phyloP scores from a whole-genome alignment of 2,113 vertebrate species.

The Tachysurus vachellii region DNA sequence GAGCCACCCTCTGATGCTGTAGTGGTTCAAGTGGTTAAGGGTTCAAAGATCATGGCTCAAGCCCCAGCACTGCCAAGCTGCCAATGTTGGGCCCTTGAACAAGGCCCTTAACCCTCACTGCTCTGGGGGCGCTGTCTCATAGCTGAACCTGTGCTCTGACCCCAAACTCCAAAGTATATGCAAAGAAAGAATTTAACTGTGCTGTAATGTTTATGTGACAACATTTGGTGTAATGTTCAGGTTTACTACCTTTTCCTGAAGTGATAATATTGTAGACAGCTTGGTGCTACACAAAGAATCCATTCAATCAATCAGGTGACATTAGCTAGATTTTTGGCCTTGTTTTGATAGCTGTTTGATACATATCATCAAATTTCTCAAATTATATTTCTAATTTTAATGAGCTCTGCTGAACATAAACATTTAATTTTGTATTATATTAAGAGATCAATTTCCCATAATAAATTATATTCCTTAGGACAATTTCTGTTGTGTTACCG shows the following conservation, averaged over 20 bases:
- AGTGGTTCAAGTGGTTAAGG: too few relatives aligned
- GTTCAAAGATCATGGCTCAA: too few relatives aligned
- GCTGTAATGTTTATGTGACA: too few relatives aligned
- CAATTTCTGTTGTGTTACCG: not conserved
- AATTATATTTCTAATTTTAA: not conserved
- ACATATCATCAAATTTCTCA: too few relatives aligned
- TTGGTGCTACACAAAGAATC: not conserved
- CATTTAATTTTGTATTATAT: not conserved
- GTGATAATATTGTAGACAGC: not conserved
- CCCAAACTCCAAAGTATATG: too few relatives aligned
- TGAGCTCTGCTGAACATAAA: not conserved
- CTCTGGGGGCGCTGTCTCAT: too few relatives aligned
- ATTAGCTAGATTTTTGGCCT: not conserved
- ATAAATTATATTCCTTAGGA: not conserved
- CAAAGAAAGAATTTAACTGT: too few relatives aligned
- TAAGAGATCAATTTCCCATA: not conserved
- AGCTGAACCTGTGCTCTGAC: too few relatives aligned
- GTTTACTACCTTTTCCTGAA: constrained; percentile 1
- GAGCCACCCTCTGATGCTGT: too few relatives aligned
- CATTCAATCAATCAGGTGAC: not conserved
- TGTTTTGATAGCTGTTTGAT: not conserved
- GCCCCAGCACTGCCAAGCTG: too few relatives aligned
- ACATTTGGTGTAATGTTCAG: not conserved
- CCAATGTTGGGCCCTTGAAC: too few relatives aligned
- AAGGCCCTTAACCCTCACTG: too few relatives aligned